These are phyloP conservation scores for Eublepharis macularius DNA, from an alignment of 2,113 vertebrate genomes.

Conservation along the genomic window DNA sequence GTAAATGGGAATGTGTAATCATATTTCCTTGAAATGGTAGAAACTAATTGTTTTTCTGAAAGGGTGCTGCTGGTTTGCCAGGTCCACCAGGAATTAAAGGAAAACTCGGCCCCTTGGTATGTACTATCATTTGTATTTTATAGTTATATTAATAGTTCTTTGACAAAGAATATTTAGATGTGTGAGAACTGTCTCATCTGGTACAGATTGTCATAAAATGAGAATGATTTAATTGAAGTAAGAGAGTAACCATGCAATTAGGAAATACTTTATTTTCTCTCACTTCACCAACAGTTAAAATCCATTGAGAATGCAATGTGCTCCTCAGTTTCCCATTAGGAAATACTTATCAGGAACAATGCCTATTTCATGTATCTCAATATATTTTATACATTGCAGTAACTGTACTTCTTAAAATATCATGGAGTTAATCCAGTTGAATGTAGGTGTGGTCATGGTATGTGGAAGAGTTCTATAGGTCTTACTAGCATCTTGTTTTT, in stretches of 20 bases:
- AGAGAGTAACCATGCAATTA: neutral
- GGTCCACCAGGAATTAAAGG: conserved; percentile 88
- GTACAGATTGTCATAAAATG: conserved; percentile 14
- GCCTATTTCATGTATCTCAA: neutral
- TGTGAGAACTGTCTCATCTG: neutral
- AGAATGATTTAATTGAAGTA: neutral
- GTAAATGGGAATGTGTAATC: neutral
- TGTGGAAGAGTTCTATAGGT: too few relatives aligned
- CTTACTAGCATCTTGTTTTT: too few relatives aligned
- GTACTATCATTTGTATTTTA: conserved; percentile 61
- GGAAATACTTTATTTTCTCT: too few relatives aligned
- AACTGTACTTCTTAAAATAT: neutral
- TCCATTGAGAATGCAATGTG: neutral
- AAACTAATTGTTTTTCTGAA: conserved; percentile 29
- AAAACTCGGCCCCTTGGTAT: conserved; percentile 89
- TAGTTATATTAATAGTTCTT: neutral
- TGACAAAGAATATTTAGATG: neutral
- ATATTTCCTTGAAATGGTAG: conserved; percentile 16
- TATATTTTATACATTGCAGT: neutral
- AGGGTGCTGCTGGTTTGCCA: conserved; percentile 86
- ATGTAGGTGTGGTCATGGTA: neutral
- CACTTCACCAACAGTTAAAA: neutral
- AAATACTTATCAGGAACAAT: neutral
- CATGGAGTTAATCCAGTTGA: neutral
- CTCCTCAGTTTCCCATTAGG: neutral